Percentiles rank a stretch among this genome's conserved stretches.
These are phyloP conservation scores for Sycobia sp. DNA, from an alignment of 1,140 invertebrate genomes.

Conservation along the genomic window DNA sequence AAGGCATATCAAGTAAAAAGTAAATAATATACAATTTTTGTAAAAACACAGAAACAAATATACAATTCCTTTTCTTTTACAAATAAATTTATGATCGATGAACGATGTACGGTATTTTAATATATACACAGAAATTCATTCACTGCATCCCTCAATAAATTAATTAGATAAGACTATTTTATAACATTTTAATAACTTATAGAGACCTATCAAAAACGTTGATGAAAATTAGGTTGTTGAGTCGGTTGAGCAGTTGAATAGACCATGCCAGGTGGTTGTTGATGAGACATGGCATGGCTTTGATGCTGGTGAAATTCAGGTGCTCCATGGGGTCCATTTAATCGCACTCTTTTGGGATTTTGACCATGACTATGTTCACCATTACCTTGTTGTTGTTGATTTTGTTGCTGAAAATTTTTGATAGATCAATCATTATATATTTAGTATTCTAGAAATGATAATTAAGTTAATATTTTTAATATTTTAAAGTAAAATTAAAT, in stretches of 20 bases:
- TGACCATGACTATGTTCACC: conserved; percentile 62
- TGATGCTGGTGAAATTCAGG: conserved; percentile 61
- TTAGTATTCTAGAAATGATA: too few relatives aligned
- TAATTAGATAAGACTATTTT: conserved; percentile 11
- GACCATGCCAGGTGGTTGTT: conserved; percentile 59
- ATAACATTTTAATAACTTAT: conserved; percentile 14
- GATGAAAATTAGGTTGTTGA: conserved; percentile 59
- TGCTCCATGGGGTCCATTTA: conserved; percentile 62
- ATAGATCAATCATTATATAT: conserved; percentile 27
- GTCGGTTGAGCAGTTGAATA: conserved; percentile 58
- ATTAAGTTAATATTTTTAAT: not conserved
- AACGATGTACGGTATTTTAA: conserved; percentile 25
- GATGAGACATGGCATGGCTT: conserved; percentile 58
- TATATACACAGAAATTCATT: conserved; percentile 21
- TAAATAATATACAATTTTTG: too few relatives aligned
- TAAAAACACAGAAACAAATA: conserved; percentile 1
- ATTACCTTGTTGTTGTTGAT: conserved; percentile 60
- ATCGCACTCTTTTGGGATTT: conserved; percentile 62
- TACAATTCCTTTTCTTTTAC: conserved; percentile 20
- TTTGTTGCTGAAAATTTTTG: conserved; percentile 53
- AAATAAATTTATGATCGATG: conserved; percentile 30
- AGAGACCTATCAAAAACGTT: conserved; percentile 50
- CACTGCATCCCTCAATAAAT: conserved; percentile 22
- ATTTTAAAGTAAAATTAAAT: conserved; percentile 21
- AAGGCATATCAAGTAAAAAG: too few relatives aligned